Base-by-base conservation (phyloP, 2,113 vertebrate genomes). In the Mastomys natalensis region DNA sequence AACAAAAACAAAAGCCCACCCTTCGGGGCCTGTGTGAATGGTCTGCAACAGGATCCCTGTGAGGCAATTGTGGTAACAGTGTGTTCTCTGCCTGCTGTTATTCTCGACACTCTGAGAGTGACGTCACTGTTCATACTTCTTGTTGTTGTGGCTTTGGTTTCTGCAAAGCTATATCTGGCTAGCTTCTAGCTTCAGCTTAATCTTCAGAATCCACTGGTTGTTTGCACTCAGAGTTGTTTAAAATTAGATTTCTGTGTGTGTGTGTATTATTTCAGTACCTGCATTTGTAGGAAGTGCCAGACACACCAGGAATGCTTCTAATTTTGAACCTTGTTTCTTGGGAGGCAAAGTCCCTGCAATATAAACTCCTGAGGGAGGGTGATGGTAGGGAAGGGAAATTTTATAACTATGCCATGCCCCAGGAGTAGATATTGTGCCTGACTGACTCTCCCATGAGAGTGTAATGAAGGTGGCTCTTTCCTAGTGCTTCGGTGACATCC, bases 81-180 rank as follows among this genome's bases (percentile, higher is more conserved):
- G 97, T 98, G 97, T 96, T 95, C 80, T 96, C 77, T 84, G 87
- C 70, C 90, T 74, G 77, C 93, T 92, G 92, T 96, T 97, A 96
- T 97, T 98, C 97, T 96, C 91, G 82, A 73, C 80, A 86, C 74
- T 95, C 74, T 76, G 77, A 78, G 90, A 37, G 43, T 97, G 97
- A 97, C 89, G 64, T 96, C 97, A 98, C 78, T 37, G 66, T 74
- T 97, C 91, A 53, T 66, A 89, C 87, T 97, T 97, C 95, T 98
- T 40, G 21, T 97, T 97, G 91, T 95, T 91, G 89, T 97, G 96
- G 87, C 93, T 97, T 94, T 91, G 84, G 93, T 95, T 97, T 98
- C 95, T 94, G 93, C 82, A 90, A 91, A 96, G 93, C 87, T 93
- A n/a, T 95, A 91, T 95, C 95, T 95, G 89, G 91, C 72, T 89